Evolutionary conservation across 2,888 invertebrate species (phyloP).

Genomic region (Itoplectis maculator): DNA sequence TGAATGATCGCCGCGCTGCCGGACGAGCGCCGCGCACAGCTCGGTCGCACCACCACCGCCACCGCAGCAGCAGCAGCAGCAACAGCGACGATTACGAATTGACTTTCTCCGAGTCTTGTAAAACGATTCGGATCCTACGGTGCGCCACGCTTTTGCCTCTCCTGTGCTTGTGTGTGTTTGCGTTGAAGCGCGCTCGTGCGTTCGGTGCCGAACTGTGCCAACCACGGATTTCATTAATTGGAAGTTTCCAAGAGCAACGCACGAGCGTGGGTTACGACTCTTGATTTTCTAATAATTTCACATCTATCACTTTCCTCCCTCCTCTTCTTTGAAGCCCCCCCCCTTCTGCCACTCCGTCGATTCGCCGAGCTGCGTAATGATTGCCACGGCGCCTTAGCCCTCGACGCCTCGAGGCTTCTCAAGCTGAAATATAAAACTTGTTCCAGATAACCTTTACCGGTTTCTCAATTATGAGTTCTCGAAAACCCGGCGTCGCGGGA

Average conservation of each 20-base stretch:
- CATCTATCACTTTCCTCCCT: neutral
- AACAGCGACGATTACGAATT: slow-evolving; percentile 55
- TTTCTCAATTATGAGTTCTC: slow-evolving; percentile 37
- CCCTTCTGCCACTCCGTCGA: neutral
- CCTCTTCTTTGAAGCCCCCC: no score
- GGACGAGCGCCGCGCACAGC: neutral
- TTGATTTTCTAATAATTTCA: slow-evolving; percentile 10
- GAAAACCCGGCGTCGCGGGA: slow-evolving; percentile 19
- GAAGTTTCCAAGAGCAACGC: slow-evolving; percentile 1
- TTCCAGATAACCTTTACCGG: slow-evolving; percentile 38
- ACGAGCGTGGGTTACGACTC: neutral
- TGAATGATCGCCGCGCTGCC: slow-evolving; percentile 17
- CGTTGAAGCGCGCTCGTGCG: neutral
- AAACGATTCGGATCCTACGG: slow-evolving; percentile 23
- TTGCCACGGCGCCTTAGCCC: neutral
- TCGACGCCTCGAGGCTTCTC: slow-evolving; percentile 11
- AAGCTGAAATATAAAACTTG: slow-evolving; percentile 34
- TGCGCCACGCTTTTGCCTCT: neutral
- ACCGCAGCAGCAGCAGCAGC: neutral
- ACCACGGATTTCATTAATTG: slow-evolving; percentile 5
- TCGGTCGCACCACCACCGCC: slow-evolving; percentile 1
- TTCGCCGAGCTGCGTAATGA: slow-evolving; percentile 7
- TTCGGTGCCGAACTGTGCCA: slow-evolving; percentile 20
- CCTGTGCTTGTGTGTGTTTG: no score
- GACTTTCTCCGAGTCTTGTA: slow-evolving; percentile 62